A percentile compares a stretch with the other conserved stretches of the same genome.
Conservation (phyloP, 2,113 vertebrate genomes). For the Chionodraco myersi region DNA sequence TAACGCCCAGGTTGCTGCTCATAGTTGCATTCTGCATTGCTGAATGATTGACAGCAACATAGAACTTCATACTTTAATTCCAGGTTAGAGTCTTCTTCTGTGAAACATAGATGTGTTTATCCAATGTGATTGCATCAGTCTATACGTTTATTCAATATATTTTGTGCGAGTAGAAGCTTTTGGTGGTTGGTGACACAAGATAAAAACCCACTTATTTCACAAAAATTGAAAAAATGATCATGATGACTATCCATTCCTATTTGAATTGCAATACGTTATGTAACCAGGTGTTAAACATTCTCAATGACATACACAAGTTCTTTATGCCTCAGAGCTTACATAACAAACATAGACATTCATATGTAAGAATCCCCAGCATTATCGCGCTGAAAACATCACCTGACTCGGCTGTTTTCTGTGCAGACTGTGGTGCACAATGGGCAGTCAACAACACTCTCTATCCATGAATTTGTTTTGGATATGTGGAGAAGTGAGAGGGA, state of each 20-base stretch:
- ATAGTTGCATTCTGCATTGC: neutral
- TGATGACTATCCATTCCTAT: no score
- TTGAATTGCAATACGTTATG: neutral
- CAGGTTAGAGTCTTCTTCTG: neutral
- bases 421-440: constrained; percentile 8
- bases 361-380: constrained; percentile 2
- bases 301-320: neutral
- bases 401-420: constrained; percentile 29
- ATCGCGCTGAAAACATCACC: constrained; percentile 12
- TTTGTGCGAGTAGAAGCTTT: neutral
- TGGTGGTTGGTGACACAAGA: no score
- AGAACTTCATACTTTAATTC: no score
- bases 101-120: neutral
- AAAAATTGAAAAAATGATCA: no score
- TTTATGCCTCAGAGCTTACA: neutral
- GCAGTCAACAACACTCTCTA: constrained; percentile 21
- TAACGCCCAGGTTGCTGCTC: neutral
- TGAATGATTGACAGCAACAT: neutral
- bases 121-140: neutral
- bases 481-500: constrained; percentile 47
- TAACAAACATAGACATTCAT: neutral
- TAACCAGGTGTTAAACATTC: neutral
- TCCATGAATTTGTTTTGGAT: constrained; percentile 50
- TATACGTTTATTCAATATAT: neutral
- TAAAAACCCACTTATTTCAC: no score